Conservation (phyloP, 1,140 invertebrate species). For the Cyclargus thomasi region DNA sequence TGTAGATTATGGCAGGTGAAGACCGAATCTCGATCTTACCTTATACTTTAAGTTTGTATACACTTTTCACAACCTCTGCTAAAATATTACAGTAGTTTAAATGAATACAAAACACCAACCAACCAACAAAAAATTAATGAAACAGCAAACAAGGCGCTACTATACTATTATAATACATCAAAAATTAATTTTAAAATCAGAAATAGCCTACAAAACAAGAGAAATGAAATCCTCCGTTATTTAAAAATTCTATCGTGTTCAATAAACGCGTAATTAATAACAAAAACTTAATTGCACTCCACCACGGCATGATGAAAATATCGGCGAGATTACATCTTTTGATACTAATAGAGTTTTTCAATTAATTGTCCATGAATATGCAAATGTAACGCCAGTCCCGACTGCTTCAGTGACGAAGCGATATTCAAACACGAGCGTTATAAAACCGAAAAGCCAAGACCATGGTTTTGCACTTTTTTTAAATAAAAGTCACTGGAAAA, state of each 20-base stretch:
- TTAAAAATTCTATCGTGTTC: constrained; percentile 2
- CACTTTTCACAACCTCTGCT: no score
- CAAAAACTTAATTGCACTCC: neutral
- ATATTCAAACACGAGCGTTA: neutral
- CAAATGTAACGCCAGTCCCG: neutral
- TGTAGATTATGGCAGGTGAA: no score
- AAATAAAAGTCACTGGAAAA: no score
- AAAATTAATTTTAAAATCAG: neutral
- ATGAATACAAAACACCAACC: no score
- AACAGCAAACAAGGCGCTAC: no score
- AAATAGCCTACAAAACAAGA: neutral
- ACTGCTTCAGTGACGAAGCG: neutral
- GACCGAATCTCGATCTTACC: no score
- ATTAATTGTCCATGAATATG: constrained; percentile 8
- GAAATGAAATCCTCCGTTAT: neutral
- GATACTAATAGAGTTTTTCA: constrained; percentile 11
- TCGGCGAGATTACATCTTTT: constrained; percentile 9
- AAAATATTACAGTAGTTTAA: no score
- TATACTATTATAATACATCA: no score
- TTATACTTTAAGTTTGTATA: no score
- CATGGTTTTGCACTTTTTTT: no score
- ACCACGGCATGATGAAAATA: constrained; percentile 9
- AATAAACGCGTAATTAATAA: constrained; percentile 5
- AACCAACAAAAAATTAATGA: no score
- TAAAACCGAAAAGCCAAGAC: neutral